Base-by-base conservation (phyloP, 2,113 vertebrate species). In the Phycodurus eques region DNA sequence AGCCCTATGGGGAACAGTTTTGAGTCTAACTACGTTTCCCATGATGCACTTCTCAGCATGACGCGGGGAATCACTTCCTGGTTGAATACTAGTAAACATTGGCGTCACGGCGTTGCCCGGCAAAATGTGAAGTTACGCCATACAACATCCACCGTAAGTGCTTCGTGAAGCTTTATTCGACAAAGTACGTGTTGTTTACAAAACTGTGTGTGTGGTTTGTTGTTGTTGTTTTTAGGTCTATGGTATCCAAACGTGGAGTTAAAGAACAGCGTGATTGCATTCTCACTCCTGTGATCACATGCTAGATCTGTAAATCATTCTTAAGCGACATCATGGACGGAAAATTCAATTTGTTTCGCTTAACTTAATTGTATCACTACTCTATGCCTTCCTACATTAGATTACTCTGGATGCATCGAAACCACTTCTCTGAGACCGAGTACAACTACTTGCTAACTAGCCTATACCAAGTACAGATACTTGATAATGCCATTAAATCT, bases 11-110 rank as follows among this genome's bases (percentile, higher is more conserved):
- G 49, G 5, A 51, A 20, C 33, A 19, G 20, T 0, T 4, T 1
- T 6, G 0, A 4, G 31, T 2, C 1, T 0, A 69, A 89, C 86
- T 80, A 54, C 87, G 70, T 73, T 3, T 85, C 87, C 88, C 85
- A 85, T 0, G 14, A 84, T 86, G 67, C 88, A 80, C 22, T 46
- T 0, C 0, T 0, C 0, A 1, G 8, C 7, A 39, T 8, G 17
- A 15, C 33, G 42, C 43, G 17, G 0, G 12, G 35, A 80, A 87
- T 86, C 78, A 66, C 62, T 88, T 88, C 90, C 87, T 81, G 11
- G 83, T 83, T n/a, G 57, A 11, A 3, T 0, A 20, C 4, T 39
- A 8, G 54, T 4, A 1, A 64, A 57, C 67, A 47, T 4, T 4
- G 1, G 4, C 19, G 27, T 2, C 27, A 14, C 14, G 19, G 79